Percentiles rank a stretch among this genome's conserved stretches.
phyloP scores from a whole-genome alignment of 2,113 vertebrate genomes.

The Sarotherodon lohbergeri region DNA sequence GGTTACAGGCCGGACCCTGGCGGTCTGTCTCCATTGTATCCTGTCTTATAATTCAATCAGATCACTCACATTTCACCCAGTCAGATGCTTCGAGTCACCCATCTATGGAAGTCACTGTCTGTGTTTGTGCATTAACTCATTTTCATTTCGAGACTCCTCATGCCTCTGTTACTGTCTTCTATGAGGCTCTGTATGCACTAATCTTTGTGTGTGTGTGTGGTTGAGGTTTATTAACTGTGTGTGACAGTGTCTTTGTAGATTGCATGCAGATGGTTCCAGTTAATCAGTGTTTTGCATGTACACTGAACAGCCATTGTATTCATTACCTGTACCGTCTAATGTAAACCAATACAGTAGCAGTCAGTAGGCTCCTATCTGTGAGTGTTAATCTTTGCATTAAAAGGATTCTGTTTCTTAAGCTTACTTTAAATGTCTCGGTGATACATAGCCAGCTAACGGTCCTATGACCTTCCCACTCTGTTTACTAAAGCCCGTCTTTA shows the following conservation, averaged over 20 bases:
- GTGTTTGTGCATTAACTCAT: conserved; percentile 1
- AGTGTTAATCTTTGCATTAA: background rate
- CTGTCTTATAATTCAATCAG: conserved; percentile 37
- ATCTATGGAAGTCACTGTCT: conserved; percentile 4
- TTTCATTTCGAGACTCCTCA: conserved; percentile 6
- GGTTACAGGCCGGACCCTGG: background rate
- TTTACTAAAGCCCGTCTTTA: background rate
- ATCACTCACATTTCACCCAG: background rate
- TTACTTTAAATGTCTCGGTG: background rate
- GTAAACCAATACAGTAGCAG: background rate
- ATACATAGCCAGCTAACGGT: background rate
- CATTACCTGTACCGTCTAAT: background rate
- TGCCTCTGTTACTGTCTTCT: background rate
- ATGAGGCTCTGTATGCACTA: background rate
- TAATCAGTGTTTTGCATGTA: conserved; percentile 19
- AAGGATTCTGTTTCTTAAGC: background rate
- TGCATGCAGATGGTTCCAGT: conserved; percentile 34
- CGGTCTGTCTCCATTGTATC: conserved; percentile 24
- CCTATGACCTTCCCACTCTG: background rate
- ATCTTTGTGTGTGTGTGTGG: background rate
- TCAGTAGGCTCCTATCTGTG: background rate
- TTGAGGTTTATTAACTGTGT: conserved; percentile 47
- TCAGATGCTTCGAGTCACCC: conserved; percentile 43
- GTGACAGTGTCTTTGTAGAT: conserved; percentile 41
- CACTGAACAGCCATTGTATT: background rate